Evolutionary conservation across 1,140 invertebrate genomes (phyloP), one percentile per base, ranked within the genome.

Genomic region (Gonioctena quinquepunctata): DNA sequence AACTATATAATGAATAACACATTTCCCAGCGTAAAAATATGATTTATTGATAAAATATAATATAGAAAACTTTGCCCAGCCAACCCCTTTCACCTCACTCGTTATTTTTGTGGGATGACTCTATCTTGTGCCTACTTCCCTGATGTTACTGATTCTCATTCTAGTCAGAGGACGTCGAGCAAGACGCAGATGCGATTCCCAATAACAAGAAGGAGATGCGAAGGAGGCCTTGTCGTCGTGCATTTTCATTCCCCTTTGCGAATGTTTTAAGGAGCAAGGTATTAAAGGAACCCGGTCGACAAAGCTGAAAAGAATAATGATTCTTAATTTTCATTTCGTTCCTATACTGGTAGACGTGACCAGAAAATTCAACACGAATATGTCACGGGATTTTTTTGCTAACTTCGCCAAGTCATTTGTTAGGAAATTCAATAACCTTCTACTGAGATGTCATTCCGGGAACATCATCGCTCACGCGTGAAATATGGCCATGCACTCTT

Each of bases 261-360:
- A 81, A 80, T 80, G 79, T 80, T 80, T 81, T 80, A 79, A 77
- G 77, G 75, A 77, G 77, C 72, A 76, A 81, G 80, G 77, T 81
- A 80, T 81, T 81, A 80, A 77, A 77, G 63, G 26, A 76, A 73
- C 68, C 75, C 64, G 77, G 75, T 73, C 76, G 81, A 78, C 77
- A 79, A 79, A 81, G 81, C 81, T 82, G 80, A 76, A 80, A 81
- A 82, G 81, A 82, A 82, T 82, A 82, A 82, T 82, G 80, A 82
- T 82, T 82, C 79, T 82, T 82, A 82, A 82, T 82, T 82, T 82
- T 81, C 80, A 81, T 81, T 81, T 81, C 81, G 80, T 80, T 82
- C 78, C 77, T 81, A 81, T 81, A 80, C 77, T 76, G 68, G 72
- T 61, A 21, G 50, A 78, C 81, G 81, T 82, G 81, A 81, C 78